Base-by-base conservation (phyloP, 2,888 invertebrate species). In the Metallyticus violacea region DNA sequence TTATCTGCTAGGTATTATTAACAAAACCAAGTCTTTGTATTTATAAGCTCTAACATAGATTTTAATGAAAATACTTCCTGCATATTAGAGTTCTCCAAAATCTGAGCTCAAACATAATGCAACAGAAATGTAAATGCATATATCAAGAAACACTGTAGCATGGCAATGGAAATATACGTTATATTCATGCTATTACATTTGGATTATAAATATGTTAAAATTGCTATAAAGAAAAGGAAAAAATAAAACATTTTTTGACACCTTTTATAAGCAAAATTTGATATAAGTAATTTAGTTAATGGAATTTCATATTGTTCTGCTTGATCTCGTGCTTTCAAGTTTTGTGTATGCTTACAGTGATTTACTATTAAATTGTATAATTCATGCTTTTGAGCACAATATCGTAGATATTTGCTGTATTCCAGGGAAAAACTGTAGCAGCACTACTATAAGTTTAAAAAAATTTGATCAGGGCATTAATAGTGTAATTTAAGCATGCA, bases 1-100 rank as follows among this genome's bases (percentile, higher is more conserved):
- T 77, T 85, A 85, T 85, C 85, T 85, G 26, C 76, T 78, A 25
- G 30, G 78, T 85, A 78, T 29, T 79, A 30, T 29, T 85, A 85
- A 78, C 78, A 84, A 29, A 85, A 62, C 27, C 26, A 6, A 30
- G 27, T 84, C 30, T 85, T 78, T 77, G 40, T 85, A 85, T 85
- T 85, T 78, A 26, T 85, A 77, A 78, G 40, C 85, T 85, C 30
- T 79, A 85, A 25, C 15, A 29, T 85, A 85, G 40, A 30, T 85
- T 28, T 85, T 85, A 85, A 79, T 26, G 29, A 85, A n/a, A 78
- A 78, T 78, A 78, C 79, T 78, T 78, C 40, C 79, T 40, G 78
- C 27, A 79, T 79, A 62, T 62, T 79, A 26, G 26, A 79, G 79
- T 28, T 29, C 28, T 30, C 29, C 78, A n/a, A 79, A 62, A 5